These are phyloP conservation scores for Crotophaga sulcirostris DNA, from an alignment of 2,113 vertebrate species.

Conservation along the genomic window DNA sequence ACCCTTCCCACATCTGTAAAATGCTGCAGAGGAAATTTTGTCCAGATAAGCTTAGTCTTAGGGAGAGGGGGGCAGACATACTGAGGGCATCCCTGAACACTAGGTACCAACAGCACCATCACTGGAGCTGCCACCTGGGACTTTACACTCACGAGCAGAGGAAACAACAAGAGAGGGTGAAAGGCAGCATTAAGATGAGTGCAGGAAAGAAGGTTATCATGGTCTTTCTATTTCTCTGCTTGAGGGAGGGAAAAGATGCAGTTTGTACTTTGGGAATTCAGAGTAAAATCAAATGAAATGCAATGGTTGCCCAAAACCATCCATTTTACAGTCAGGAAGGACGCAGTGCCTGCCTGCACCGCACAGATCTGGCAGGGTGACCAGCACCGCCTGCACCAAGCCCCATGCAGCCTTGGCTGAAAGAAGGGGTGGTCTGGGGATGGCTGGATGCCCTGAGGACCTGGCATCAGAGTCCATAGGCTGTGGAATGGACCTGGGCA, in stretches of 20 bases:
- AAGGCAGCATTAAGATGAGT: not conserved
- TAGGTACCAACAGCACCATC: accelerated
- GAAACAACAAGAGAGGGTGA: not conserved
- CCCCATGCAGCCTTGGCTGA: not conserved
- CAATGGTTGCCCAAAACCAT: not conserved
- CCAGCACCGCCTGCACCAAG: not conserved
- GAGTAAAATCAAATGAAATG: not conserved
- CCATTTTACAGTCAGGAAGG: not conserved
- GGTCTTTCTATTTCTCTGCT: not conserved
- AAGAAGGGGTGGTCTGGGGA: not conserved
- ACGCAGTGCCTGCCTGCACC: accelerated
- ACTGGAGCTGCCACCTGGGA: not conserved
- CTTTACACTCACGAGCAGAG: not conserved
- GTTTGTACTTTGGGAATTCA: not conserved
- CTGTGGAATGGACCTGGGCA: not conserved
- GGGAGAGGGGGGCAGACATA: not conserved
- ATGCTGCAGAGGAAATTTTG: not conserved
- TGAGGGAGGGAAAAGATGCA: not conserved
- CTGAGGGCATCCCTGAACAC: not conserved
- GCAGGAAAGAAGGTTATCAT: not conserved
- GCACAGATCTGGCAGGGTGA: not conserved
- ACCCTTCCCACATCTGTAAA: not conserved
- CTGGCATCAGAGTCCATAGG: not conserved
- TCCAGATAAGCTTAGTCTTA: not conserved
- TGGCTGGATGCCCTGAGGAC: not conserved